A percentile compares a stretch with the other conserved stretches of the same genome.
phyloP scores from a whole-genome alignment of 2,113 vertebrate genomes.

The Fregata magnificens region DNA sequence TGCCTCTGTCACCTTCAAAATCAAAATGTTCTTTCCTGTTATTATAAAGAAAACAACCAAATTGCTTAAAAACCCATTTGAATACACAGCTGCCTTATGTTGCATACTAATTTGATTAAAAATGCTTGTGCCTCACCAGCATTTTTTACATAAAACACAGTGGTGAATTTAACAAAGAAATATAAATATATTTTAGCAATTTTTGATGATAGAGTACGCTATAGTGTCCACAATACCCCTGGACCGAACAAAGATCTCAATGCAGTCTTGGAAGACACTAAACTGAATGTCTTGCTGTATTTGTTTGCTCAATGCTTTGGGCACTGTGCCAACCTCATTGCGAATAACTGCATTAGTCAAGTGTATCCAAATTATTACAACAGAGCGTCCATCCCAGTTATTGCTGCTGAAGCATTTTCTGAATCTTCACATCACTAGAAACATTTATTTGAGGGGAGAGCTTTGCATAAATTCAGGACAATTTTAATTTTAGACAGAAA shows the following conservation, averaged over 20 bases:
- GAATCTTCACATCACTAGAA: slow-evolving; percentile 69
- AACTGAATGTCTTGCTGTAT: slow-evolving; percentile 70
- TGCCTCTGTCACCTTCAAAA: slow-evolving; percentile 91
- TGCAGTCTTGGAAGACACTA: slow-evolving; percentile 54
- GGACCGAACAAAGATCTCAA: slow-evolving; percentile 61
- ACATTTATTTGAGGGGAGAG: slow-evolving; percentile 64
- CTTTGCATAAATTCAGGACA: slow-evolving; percentile 60
- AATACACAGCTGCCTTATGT: slow-evolving; percentile 87
- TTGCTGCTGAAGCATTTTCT: slow-evolving; percentile 80
- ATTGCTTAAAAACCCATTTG: slow-evolving; percentile 89
- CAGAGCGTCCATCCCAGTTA: slow-evolving; percentile 80
- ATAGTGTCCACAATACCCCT: slow-evolving; percentile 45
- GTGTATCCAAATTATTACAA: slow-evolving; percentile 87
- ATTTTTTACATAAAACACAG: slow-evolving; percentile 74
- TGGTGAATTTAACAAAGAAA: slow-evolving; percentile 78
- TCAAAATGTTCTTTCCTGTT: slow-evolving; percentile 89
- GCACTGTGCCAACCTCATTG: slow-evolving; percentile 83
- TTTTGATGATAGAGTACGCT: slow-evolving; percentile 3
- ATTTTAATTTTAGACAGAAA: slow-evolving; percentile 59
- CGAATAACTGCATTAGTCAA: slow-evolving; percentile 86
- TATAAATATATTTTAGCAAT: slow-evolving; percentile 33
- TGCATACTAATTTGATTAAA: slow-evolving; percentile 90
- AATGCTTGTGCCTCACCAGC: slow-evolving; percentile 78
- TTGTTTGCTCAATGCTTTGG: slow-evolving; percentile 82
- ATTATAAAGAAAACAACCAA: slow-evolving; percentile 90